Conservation (phyloP, 1,140 invertebrate genomes). For the Neotoxoptera formosana region DNA sequence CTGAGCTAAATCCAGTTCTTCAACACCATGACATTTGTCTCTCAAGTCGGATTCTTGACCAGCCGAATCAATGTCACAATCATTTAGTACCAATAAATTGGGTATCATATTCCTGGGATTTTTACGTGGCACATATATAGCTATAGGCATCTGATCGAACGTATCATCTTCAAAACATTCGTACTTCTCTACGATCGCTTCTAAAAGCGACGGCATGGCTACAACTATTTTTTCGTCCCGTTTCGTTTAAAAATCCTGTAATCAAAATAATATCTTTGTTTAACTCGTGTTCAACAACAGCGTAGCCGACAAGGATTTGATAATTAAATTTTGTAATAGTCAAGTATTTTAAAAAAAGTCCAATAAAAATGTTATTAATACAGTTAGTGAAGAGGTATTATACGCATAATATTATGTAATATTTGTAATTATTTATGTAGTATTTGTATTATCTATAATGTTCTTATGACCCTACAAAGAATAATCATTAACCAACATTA, state of each 20-base stretch:
- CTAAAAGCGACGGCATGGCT: conserved; percentile 80
- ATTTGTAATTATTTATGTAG: too few species aligned
- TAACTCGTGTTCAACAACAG: neutral
- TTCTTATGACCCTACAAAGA: neutral
- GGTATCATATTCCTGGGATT: conserved; percentile 80
- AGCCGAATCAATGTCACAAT: conserved; percentile 85
- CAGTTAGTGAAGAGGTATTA: neutral
- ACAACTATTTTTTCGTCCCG: neutral
- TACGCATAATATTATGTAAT: neutral
- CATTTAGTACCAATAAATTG: conserved; percentile 84
- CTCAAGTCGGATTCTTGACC: conserved; percentile 80
- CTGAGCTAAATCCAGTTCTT: conserved; percentile 89
- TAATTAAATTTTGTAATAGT: neutral
- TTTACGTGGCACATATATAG: conserved; percentile 83
- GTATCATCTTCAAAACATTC: conserved; percentile 69
- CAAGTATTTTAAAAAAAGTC: neutral
- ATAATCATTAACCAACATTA: neutral
- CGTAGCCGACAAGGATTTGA: neutral
- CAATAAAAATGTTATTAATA: neutral
- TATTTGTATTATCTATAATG: neutral
- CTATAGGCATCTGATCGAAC: conserved; percentile 68
- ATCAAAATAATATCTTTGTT: neutral
- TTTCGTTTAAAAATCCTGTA: neutral
- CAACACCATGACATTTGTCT: conserved; percentile 83
- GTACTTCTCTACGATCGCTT: conserved; percentile 86